Evolutionary conservation across 2,797 vertebrate genomes (phyloP), one percentile per base, ranked within the genome.

Genomic region (Catamblyrhynchus diadema): DNA sequence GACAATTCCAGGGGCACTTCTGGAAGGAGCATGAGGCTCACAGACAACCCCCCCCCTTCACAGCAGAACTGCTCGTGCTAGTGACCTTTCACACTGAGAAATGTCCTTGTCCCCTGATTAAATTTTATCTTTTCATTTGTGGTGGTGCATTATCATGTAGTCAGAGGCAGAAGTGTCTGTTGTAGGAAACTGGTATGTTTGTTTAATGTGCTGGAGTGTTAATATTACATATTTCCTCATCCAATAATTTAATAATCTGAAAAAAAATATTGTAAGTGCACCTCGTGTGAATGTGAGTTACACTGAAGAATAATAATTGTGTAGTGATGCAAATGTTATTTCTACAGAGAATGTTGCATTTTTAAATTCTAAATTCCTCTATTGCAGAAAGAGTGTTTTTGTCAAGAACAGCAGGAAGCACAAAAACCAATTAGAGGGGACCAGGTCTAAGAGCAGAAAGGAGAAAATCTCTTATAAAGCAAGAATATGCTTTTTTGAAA

Each of bases 61-160:
- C 99, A 99, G 96, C 99, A 99, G 97, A 99, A 98, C 96, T 99
- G 99, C 92, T 98, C 98, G 1, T 99, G 99, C 98, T 99, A 99
- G 98, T 59, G 70, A 69, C 51, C 88, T 66, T 57, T 67, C 39
- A 48, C 13, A 2, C 53, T 74, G 61, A 65, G 80, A 83, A 88
- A 95, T 15, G 37, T 83, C 73, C 54, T 82, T 33, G 61, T 69
- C 44, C 65, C 77, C 62, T 60, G 15, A 90, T 51, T 50, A 72
- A 28, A 64, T 42, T 39, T 50, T 35, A 53, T 78, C 81, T 77
- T 88, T 90, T 77, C 22, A 5, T 90, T 72, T 77, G 87, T 96
- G 83, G 32, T 91, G 77, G 27, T 93, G 79, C 32, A 3, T 96
- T 92, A 41, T 81, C 69, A 14, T 9, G 45, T 94, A 83, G 70